Percentiles rank a stretch among this genome's conserved stretches.
These are phyloP conservation scores for Pelochelys cantorii DNA, from an alignment of 2,797 vertebrate species.

Conservation along the genomic window DNA sequence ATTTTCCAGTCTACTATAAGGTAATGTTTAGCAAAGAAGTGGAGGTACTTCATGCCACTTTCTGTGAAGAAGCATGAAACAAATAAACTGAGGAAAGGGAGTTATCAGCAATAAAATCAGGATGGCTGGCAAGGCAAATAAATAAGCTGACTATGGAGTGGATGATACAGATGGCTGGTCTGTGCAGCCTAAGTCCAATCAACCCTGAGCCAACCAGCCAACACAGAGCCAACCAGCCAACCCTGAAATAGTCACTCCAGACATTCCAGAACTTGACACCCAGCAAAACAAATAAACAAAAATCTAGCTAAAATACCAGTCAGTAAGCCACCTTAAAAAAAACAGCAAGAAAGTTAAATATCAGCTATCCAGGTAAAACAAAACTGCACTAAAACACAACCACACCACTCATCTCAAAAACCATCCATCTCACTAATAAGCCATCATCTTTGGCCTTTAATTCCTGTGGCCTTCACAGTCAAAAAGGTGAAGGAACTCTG, in stretches of 20 bases:
- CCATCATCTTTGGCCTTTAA: conserved; percentile 46
- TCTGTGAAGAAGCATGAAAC: not conserved
- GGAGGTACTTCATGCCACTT: not conserved
- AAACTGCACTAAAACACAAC: conserved; percentile 15
- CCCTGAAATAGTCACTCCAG: not conserved
- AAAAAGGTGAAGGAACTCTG: not conserved
- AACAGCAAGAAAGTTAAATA: conserved; percentile 17
- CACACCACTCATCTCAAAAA: conserved; percentile 47
- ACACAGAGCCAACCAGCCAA: not conserved
- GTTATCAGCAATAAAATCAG: conserved; percentile 24
- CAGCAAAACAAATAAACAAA: conserved; percentile 24
- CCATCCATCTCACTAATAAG: not conserved
- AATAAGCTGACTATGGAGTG: conserved; percentile 28
- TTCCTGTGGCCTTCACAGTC: not conserved
- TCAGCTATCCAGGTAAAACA: conserved; percentile 40
- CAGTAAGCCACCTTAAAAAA: conserved; percentile 13
- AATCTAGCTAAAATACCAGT: not conserved
- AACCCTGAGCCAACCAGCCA: not conserved
- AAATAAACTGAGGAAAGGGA: conserved; percentile 6
- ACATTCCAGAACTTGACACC: not conserved
- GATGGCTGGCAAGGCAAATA: conserved; percentile 42
- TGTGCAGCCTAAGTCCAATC: not conserved
- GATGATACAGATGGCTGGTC: conserved; percentile 23
- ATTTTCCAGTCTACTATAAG: not conserved
- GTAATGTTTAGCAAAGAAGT: not conserved